phyloP scores from a whole-genome alignment of 2,797 vertebrate species.

The Chanos chanos region DNA sequence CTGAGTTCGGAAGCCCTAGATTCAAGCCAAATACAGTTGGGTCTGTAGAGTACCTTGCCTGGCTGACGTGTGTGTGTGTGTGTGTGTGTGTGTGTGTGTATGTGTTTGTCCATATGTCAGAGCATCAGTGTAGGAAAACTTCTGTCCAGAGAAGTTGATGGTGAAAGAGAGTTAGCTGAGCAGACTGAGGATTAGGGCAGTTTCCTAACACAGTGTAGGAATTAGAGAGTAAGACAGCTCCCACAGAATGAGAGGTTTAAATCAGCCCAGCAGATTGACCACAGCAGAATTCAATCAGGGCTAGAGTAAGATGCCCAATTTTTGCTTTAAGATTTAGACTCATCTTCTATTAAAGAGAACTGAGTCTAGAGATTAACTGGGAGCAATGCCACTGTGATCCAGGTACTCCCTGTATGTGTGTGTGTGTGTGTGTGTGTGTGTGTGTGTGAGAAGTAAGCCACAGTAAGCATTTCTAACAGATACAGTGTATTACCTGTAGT shows the following conservation, averaged over 20 bases:
- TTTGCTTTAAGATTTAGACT: constrained; percentile 39
- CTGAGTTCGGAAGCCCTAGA: too few species aligned
- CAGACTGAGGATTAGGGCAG: too few species aligned
- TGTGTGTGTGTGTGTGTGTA: not conserved
- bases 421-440: constrained; percentile 9
- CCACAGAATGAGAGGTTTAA: constrained; percentile 26
- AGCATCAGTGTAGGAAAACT: constrained; percentile 9
- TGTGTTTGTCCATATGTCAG: constrained; percentile 11
- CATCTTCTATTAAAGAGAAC: constrained; percentile 40
- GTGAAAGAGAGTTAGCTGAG: too few species aligned
- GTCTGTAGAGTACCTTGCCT: too few species aligned
- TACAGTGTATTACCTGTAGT: too few species aligned
- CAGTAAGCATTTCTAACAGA: too few species aligned
- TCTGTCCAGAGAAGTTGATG: too few species aligned
- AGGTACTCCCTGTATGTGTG: constrained; percentile 6
- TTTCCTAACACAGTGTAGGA: too few species aligned
- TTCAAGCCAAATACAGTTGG: too few species aligned
- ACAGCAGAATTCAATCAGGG: constrained; percentile 44
- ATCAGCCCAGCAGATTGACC: constrained; percentile 36
- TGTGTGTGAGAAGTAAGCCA: not conserved
- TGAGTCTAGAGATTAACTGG: constrained; percentile 25
- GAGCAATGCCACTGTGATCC: constrained; percentile 1
- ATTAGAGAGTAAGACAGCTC: constrained; percentile 23
- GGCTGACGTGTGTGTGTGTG: not conserved
- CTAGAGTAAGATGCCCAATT: constrained; percentile 34